A percentile compares a stretch with the other conserved stretches of the same genome.
Evolutionary conservation across 1,140 invertebrate species (phyloP).

Genomic region (Rhyzopertha dominica): DNA sequence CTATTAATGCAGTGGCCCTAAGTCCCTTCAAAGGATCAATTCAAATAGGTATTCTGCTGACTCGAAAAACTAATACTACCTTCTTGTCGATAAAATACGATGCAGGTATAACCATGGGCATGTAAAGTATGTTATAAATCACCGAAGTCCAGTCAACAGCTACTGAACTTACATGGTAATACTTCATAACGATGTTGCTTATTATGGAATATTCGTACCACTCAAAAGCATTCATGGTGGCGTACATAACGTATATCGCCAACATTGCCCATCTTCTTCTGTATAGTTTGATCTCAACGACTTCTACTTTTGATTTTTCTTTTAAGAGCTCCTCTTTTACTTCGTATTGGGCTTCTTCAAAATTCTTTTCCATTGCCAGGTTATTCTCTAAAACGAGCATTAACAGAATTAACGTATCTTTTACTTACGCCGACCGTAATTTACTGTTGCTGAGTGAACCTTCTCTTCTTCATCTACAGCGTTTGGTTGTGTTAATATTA

Average conservation of each 20-base stretch:
- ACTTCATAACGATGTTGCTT: conserved; percentile 49
- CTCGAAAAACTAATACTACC: too few species aligned
- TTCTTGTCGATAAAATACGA: conserved; percentile 33
- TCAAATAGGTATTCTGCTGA: too few species aligned
- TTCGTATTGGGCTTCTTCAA: too few species aligned
- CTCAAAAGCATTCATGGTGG: conserved; percentile 50
- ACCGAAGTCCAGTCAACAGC: conserved; percentile 61
- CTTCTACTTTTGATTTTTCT: too few species aligned
- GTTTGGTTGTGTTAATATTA: too few species aligned
- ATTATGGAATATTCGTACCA: conserved; percentile 57
- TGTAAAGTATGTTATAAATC: conserved; percentile 33
- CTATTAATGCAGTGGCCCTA: conserved; percentile 41
- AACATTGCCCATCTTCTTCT: conserved; percentile 29
- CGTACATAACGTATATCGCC: conserved; percentile 27
- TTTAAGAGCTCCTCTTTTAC: too few species aligned
- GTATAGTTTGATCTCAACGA: conserved; percentile 20
- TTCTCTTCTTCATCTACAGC: too few species aligned
- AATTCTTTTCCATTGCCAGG: too few species aligned
- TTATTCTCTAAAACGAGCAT: too few species aligned
- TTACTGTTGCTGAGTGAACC: too few species aligned
- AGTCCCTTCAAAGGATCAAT: conserved; percentile 43
- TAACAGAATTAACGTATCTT: too few species aligned
- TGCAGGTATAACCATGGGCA: conserved; percentile 31
- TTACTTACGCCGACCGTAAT: too few species aligned
- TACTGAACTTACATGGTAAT: conserved; percentile 50